Conservation (phyloP, 2,888 invertebrate genomes). For the Tenthredo amoena region DNA sequence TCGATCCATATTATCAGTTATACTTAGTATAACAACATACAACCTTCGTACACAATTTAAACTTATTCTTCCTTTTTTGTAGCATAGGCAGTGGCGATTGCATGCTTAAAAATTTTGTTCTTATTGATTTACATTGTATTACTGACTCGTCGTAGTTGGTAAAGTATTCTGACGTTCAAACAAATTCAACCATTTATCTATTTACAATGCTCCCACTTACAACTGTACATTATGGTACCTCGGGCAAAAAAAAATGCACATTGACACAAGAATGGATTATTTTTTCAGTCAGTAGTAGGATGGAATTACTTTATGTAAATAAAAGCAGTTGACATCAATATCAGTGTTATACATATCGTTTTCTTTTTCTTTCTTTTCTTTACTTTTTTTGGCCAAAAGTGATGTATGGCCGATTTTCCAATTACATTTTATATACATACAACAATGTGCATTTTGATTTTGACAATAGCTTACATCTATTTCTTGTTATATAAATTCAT, state of each 20-base stretch:
- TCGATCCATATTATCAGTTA: conserved; percentile 57
- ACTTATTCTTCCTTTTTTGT: conserved; percentile 55
- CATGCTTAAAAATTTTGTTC: conserved; percentile 60
- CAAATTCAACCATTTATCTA: conserved; percentile 60
- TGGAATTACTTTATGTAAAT: neutral
- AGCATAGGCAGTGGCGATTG: conserved; percentile 69
- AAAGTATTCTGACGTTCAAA: conserved; percentile 51
- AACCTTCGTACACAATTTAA: conserved; percentile 62
- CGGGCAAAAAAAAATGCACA: conserved; percentile 52
- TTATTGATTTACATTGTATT: neutral
- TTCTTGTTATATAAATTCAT: conserved; percentile 46
- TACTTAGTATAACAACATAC: conserved; percentile 59
- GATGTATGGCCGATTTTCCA: neutral
- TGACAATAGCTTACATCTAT: conserved; percentile 21
- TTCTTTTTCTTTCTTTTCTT: neutral
- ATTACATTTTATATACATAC: neutral
- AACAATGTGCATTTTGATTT: conserved; percentile 47
- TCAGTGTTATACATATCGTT: neutral
- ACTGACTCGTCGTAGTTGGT: conserved; percentile 21
- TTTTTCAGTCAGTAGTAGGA: neutral
- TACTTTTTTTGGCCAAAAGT: neutral
- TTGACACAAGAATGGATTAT: neutral
- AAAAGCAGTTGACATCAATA: neutral
- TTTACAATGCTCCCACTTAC: conserved; percentile 70
- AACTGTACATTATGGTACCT: conserved; percentile 68